These are phyloP conservation scores for Periophthalmodon schlosseri DNA, from an alignment of 2,113 vertebrate genomes.

Conservation along the genomic window DNA sequence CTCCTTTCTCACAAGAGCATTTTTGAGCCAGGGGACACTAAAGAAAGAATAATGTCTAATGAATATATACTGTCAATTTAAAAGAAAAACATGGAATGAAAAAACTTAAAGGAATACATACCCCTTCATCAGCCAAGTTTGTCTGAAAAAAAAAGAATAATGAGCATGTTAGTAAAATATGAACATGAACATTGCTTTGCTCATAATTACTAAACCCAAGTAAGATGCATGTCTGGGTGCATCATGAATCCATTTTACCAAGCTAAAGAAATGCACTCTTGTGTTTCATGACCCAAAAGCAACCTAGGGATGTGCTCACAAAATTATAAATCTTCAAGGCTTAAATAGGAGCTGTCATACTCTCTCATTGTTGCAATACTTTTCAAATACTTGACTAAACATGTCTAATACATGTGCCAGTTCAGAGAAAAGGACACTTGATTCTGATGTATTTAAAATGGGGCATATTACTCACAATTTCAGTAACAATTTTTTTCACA, in stretches of 20 bases:
- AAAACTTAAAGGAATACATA: constrained; percentile 61
- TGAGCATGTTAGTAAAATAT: neutral
- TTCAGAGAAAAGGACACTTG: constrained; percentile 31
- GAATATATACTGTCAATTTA: constrained; percentile 8
- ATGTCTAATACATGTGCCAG: constrained; percentile 24
- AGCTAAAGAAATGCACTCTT: neutral
- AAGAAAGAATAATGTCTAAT: constrained; percentile 41
- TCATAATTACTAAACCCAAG: too few species aligned
- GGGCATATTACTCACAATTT: constrained; percentile 82
- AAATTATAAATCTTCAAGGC: constrained; percentile 13
- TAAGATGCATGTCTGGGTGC: too few species aligned
- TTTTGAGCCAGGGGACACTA: constrained; percentile 83
- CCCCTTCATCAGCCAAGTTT: constrained; percentile 82
- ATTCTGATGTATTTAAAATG: constrained; percentile 24
- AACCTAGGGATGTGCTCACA: neutral
- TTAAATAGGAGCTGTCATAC: constrained; percentile 21
- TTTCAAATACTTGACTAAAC: constrained; percentile 42
- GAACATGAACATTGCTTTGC: neutral
- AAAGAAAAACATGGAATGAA: neutral
- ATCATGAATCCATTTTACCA: too few species aligned
- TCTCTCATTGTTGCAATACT: constrained; percentile 40
- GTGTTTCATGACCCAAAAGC: neutral
- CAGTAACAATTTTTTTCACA: constrained; percentile 79
- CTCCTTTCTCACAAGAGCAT: constrained; percentile 88
- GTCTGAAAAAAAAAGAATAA: constrained; percentile 76